Base-by-base conservation (phyloP, 2,888 invertebrate species). In the Gerosis bhagava region DNA sequence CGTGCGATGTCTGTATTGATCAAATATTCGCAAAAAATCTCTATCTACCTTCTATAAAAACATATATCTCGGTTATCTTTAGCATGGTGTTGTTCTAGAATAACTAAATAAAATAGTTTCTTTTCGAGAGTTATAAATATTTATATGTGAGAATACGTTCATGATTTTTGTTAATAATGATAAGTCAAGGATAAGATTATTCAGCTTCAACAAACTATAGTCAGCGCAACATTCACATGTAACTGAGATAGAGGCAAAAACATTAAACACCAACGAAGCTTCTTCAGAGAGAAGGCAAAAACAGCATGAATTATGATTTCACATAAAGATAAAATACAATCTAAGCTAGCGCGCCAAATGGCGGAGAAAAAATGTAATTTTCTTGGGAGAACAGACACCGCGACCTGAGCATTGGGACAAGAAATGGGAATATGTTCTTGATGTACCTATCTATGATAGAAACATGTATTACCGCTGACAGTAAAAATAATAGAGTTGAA, bases 291-390 rank as follows among this genome's bases (percentile, higher is more conserved):
- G 71, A 71, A 65, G 70, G 76, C 77, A 81, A 80, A 79, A 84
- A 81, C 76, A 77, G 73, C 65, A 81, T 83, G 83, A 84, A 82
- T 82, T 84, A 84, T 81, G 86, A 83, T 84, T 83, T 80, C 82
- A 67, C 81, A 82, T 84, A 82, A 84, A 84, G 83, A 84, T 86
- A 86, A 84, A 83, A 83, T 80, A 86, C 78, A 83, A 82, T 79
- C 79, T 81, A 80, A 82, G 81, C 78, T 70, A 76, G 73, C 77
- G 73, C 71, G 77, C 76, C 77, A 81, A 86, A 83, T 78, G 78
- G 76, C 63, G 71, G 65, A 77, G 80, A 83, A 83, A 81, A 83
- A 84, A 82, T 73, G 70, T 75, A 74, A 78, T 83, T 80, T 82
- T 70, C 74, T 77, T 66, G 63, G 59, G 63, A 71, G 72, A 77